Evolutionary conservation across 2,797 vertebrate genomes (phyloP).

Genomic region (Pantherophis alleghaniensis): DNA sequence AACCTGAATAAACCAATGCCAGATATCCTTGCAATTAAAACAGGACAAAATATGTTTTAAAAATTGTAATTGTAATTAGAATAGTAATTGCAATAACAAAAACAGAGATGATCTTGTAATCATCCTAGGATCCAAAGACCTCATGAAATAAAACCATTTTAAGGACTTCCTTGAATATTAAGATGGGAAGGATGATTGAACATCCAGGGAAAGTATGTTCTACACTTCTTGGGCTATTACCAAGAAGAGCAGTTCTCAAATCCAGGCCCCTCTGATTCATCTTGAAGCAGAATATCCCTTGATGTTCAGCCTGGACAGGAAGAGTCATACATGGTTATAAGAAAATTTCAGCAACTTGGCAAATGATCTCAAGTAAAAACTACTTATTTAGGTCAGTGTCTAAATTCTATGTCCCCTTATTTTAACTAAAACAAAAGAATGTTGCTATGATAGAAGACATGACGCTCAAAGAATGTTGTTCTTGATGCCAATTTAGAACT

Average conservation of each 20-base stretch:
- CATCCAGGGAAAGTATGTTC: not conserved
- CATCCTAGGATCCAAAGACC: not conserved
- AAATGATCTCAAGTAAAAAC: not conserved
- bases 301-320: not conserved
- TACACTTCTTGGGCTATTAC: not conserved
- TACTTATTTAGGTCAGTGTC: not conserved
- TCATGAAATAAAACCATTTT: not conserved
- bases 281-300: not conserved
- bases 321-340: not conserved
- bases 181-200: not conserved
- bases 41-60: not conserved
- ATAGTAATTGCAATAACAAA: not conserved
- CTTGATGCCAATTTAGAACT: slow-evolving; percentile 8
- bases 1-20: not conserved
- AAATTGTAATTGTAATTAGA: not conserved
- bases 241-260: not conserved
- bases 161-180: not conserved
- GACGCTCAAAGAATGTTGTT: not conserved
- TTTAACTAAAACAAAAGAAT: not conserved
- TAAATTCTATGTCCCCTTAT: not conserved
- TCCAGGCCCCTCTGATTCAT: not conserved
- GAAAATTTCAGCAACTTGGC: not conserved
- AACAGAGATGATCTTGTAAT: not conserved
- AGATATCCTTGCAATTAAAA: not conserved
- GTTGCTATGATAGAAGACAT: not conserved